Base-by-base conservation (phyloP, 2,888 invertebrate species). In the Perithous albicinctus region DNA sequence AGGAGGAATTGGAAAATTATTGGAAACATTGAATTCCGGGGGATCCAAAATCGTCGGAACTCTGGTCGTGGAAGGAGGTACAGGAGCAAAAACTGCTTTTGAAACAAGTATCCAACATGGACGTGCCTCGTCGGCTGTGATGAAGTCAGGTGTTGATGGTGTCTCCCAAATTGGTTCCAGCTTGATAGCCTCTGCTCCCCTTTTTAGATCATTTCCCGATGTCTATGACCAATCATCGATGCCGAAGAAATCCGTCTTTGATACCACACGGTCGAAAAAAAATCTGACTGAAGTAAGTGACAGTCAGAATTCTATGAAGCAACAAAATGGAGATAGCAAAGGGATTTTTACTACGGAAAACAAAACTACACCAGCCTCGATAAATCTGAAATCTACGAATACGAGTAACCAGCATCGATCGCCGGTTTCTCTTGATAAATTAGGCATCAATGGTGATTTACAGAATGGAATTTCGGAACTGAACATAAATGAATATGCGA, bases 141-240 rank as follows among this genome's bases (percentile, higher is more conserved):
- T 67, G 5, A 23, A 23, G n/a, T 29, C 67, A 1, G 29, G 4
- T 3, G 20, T 10, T 20, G 12, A 32, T 10, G 46, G 29, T 41
- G 10, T 56, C 8, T 10, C 15, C 4, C 18, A 32, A 35, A 12
- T 20, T 59, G 66, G 56, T 12, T 66, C 48, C 7, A 67, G 12
- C 2, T 59, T 43, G 67, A 20, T 59, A 29, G 41, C 29, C 18
- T 12, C 38, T 4, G 5, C 35, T 29, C 67, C 78, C 0, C 32
- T 74, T 12, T 75, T 80, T 15, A 69, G 80, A 64, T 69, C 75
- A 20, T 70, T 75, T 12, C 69, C 70, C 8, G 51, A 63, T 23
- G 8, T 43, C 32, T 23, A 23, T 7, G 43, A 38, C 8, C 15
- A 56, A 64, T 20, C 64, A 0, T 32, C 32, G 2, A 6, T 8